Evolutionary conservation across 2,113 vertebrate species (phyloP), one percentile per base, ranked within the genome.

Genomic region (Chaetodon trifascialis): DNA sequence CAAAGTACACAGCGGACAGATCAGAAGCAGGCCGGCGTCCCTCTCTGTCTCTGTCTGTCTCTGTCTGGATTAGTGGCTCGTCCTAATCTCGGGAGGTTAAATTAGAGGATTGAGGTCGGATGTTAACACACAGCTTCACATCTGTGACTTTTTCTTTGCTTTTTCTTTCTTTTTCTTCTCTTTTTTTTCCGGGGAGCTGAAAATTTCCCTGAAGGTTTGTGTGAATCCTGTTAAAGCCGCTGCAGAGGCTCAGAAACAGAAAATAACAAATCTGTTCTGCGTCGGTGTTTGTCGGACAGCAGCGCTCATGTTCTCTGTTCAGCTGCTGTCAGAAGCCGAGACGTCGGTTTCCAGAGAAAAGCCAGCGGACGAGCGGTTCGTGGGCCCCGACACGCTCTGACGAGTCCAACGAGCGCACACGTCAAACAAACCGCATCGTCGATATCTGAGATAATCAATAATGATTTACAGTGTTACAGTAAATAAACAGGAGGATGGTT

Each of bases 41-140:
- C 59, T 34, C 55, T 64, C 65, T 73, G n/a, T 74, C 47, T 19
- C 76, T 59, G 2, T 30, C n/a, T 68, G n/a, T 46, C 56, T 80
- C 65, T 21, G 52, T 42, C 59, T 84, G 88, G 91, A 92, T 92
- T 92, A 92, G 55, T 0, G 73, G 55, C 54, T 85, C 0, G 14
- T 81, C 79, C 58, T 90, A 90, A 91, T 91, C 90, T 89, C 85
- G n/a, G 62, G 85, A 83, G 78, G 85, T 79, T 90, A 86, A 88
- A 90, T 90, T 85, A 83, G 79, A 85, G 83, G 90, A 93, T 93
- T 93, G 88, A 88, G 91, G 90, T 90, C 72, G 46, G 71, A 91
- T 59, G 80, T 83, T 83, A 76, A 80, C 82, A 69, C 67, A 59
- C 70, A 80, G 62, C 86, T 81, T 73, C 62, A 84, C 86, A 84